Evolutionary conservation across 2,797 vertebrate genomes (phyloP), one percentile per base, ranked within the genome.

Genomic region (Rhodeus uyekii): DNA sequence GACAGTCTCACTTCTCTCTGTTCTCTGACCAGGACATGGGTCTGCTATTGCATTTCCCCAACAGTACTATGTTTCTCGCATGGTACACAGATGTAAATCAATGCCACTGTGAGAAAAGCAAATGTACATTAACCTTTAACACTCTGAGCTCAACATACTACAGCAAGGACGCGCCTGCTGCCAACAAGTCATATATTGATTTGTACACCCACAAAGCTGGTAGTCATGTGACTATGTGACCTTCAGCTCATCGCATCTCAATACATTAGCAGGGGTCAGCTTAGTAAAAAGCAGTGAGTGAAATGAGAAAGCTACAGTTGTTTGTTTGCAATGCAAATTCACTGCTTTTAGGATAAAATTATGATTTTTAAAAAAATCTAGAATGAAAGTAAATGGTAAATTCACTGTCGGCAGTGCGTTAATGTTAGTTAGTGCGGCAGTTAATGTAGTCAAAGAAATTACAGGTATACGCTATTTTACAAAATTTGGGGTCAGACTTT

Each of bases 261-360:
- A 76, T 75, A 58, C 16, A 58, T 75, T 63, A 67, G 72, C 80
- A 67, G 71, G 76, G 71, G 27, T 67, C 10, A 58, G 38, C 64
- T 34, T 58, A 29, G 39, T 39, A 73, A 74, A 83, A 38, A 78
- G 69, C 36, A 81, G 44, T 76, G 72, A 61, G 58, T 58, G 64
- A 86, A 79, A 76, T 48, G 24, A 65, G 24, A 24, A 48, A 50
- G 67, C 60, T 29, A 68, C 58, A 50, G 32, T 63, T 81, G 77
- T 83, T 77, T 60, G 76, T 87, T 82, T 80, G 85, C 87, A 85
- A 86, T 88, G 85, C 72, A 86, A 88, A 87, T 87, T 67, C 53
- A 55, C 74, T 82, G 83, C 75, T 84, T 88, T 87, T 83, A 84
- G 76, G 71, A 82, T 67, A 67, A 69, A 73, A 38, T 72, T 58